Evolutionary conservation across 64 coral and sea anemone species (phyloP).

Genomic region (Pachyseris speciosa): DNA sequence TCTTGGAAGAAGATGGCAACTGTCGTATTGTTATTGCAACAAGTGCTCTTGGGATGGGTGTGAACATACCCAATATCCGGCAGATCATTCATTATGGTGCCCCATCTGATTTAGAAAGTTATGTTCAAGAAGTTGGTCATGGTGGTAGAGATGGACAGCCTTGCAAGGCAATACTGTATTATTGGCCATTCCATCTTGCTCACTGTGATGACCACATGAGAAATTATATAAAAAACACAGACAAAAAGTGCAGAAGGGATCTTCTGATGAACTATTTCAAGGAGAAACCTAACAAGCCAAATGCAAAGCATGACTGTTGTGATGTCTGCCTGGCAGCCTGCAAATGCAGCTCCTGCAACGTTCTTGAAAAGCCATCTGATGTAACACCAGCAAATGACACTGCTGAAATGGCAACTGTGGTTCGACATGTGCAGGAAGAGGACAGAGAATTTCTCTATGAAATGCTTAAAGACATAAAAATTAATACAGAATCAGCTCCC

Average conservation of each 20-base stretch:
- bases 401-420: not conserved
- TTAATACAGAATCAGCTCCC: not conserved
- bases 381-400: not conserved
- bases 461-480: not conserved
- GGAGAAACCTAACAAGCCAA: not conserved
- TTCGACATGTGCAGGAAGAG: not conserved
- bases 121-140: constrained; percentile 39
- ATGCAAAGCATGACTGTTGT: constrained; percentile 26
- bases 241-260: not conserved
- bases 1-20: not conserved
- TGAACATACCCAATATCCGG: constrained; percentile 32
- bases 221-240: not conserved
- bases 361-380: not conserved
- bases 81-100: constrained; percentile 42
- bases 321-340: constrained; percentile 5
- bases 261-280: constrained; percentile 5
- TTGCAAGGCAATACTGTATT: not conserved
- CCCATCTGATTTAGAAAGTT: not conserved
- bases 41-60: constrained; percentile 53
- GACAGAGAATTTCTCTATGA: constrained; percentile 12
- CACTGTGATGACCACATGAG: constrained; percentile 31
- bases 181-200: constrained; percentile 8
- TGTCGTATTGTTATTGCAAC: constrained; percentile 15
- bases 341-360: not conserved
- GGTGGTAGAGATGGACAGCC: constrained; percentile 47